Evolutionary conservation across 2,113 vertebrate species (phyloP).

Genomic region (Laticauda colubrina): DNA sequence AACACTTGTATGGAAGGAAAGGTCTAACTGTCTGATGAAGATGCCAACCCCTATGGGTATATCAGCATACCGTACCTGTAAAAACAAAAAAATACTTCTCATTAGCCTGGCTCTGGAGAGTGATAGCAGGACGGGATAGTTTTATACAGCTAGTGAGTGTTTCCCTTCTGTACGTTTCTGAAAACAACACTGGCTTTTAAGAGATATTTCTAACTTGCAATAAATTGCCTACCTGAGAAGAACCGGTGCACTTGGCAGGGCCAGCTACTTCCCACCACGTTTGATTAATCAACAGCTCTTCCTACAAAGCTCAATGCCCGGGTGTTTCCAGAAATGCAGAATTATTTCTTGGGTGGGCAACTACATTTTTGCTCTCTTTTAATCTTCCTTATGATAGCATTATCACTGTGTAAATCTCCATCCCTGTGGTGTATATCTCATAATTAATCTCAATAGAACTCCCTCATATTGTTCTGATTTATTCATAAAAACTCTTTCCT

Average conservation of each 20-base stretch:
- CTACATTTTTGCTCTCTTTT: conserved; percentile 44
- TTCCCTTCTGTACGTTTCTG: conserved; percentile 44
- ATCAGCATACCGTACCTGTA: conserved; percentile 61
- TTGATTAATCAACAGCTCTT: conserved; percentile 54
- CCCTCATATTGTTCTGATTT: neutral
- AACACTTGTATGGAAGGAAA: conserved; percentile 64
- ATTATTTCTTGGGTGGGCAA: conserved; percentile 50
- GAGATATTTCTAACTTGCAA: neutral
- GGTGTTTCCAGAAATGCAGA: conserved; percentile 36
- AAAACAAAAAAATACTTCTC: conserved; percentile 56
- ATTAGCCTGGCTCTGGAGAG: conserved; percentile 67
- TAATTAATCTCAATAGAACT: conserved; percentile 43
- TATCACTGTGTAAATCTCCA: conserved; percentile 33
- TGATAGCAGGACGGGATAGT: conserved; percentile 45
- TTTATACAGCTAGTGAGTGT: conserved; percentile 45
- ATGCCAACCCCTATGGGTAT: conserved; percentile 66
- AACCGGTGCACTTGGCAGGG: conserved; percentile 16
- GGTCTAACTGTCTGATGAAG: conserved; percentile 68
- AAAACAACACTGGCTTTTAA: conserved; percentile 20
- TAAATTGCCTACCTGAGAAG: conserved; percentile 16
- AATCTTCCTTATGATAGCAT: conserved; percentile 34
- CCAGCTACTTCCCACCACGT: conserved; percentile 35
- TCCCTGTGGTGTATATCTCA: conserved; percentile 27
- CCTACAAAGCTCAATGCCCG: neutral
- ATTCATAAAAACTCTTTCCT: neutral